A percentile compares a stretch with the other conserved stretches of the same genome.
These are phyloP conservation scores for Zoroaster sp. DNA, from an alignment of 53 echinoderm and acorn worm species.

Conservation along the genomic window DNA sequence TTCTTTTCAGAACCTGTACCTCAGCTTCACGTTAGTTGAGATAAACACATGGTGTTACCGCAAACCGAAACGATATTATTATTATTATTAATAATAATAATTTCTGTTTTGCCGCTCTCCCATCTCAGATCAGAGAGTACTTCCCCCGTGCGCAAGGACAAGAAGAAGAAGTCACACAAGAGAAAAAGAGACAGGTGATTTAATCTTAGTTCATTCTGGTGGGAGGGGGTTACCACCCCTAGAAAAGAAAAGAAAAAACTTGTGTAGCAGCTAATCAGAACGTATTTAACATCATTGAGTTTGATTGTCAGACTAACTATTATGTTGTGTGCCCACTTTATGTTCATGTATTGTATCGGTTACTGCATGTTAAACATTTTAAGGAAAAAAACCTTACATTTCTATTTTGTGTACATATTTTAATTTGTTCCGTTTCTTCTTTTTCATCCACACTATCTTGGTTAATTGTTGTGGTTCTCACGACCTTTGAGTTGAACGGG, in stretches of 20 bases:
- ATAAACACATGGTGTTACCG: no score
- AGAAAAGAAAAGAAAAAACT: neutral
- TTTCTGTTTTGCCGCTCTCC: neutral
- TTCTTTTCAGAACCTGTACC: no score
- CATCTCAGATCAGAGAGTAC: conserved; percentile 86
- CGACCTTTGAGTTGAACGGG: no score
- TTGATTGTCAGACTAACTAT: conserved; percentile 22
- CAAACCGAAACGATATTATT: neutral
- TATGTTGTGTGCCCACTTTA: neutral
- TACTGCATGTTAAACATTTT: conserved; percentile 27
- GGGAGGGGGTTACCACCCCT: conserved; percentile 43
- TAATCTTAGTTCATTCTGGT: conserved; percentile 37
- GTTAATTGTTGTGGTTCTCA: no score
- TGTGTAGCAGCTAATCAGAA: neutral
- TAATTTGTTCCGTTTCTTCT: no score
- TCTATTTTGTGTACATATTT: no score
- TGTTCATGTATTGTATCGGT: neutral
- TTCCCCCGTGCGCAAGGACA: conserved; percentile 94
- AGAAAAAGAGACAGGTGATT: conserved; percentile 67
- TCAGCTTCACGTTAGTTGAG: no score
- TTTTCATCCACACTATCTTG: no score
- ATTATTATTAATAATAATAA: neutral
- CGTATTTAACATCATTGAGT: neutral
- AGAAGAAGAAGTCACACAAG: conserved; percentile 98
- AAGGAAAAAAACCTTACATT: no score